A percentile compares a stretch with the other conserved stretches of the same genome.
Evolutionary conservation across 1,140 invertebrate species (phyloP).

Genomic region (Zaprionus kolodkinae): DNA sequence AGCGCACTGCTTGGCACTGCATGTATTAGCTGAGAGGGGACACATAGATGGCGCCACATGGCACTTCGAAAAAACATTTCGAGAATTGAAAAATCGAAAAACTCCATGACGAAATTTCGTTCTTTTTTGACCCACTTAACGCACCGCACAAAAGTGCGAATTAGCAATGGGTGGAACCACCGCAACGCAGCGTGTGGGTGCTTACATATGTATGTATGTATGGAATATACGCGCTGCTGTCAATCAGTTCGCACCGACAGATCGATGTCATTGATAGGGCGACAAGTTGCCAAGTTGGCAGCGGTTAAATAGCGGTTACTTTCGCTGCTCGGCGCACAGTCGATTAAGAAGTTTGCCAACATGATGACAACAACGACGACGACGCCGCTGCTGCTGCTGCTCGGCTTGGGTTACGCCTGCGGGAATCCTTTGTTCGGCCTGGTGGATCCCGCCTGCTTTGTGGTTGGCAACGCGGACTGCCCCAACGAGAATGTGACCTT

Average conservation of each 20-base stretch:
- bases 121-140: conserved; percentile 52
- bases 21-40: neutral
- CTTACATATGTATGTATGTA: conserved; percentile 60
- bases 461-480: conserved; percentile 81
- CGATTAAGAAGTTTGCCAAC: conserved; percentile 40
- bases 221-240: conserved; percentile 17
- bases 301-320: conserved; percentile 65
- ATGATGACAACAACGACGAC: conserved; percentile 39
- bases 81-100: conserved; percentile 8
- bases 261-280: conserved; percentile 52
- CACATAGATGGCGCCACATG: conserved; percentile 23
- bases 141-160: conserved; percentile 44
- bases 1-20: neutral
- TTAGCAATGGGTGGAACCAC: conserved; percentile 6
- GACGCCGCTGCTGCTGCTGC: conserved; percentile 40
- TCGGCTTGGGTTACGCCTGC: conserved; percentile 21
- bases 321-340: conserved; percentile 52
- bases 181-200: conserved; percentile 58
- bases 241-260: conserved; percentile 44
- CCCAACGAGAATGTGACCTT: conserved; percentile 87
- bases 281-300: conserved; percentile 8
- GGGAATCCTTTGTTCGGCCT: conserved; percentile 63
- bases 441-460: conserved; percentile 65
- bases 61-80: conserved; percentile 11
- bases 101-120: conserved; percentile 49